Conservation (phyloP, 2,888 invertebrate species). For the Acronicta psi region DNA sequence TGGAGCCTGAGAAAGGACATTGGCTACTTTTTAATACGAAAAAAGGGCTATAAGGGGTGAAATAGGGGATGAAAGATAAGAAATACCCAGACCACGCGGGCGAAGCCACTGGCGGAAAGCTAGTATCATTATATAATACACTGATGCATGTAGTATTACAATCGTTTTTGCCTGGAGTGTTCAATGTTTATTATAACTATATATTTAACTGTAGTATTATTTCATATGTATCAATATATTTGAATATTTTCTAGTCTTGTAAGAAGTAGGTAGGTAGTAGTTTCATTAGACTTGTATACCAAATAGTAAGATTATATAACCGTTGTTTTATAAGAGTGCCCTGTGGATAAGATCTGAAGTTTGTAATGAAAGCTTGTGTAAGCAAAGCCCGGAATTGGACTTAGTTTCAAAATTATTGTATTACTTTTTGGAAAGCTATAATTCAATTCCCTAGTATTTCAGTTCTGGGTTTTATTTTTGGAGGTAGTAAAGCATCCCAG, state of each 20-base stretch:
- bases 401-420: too few species aligned
- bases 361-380: conserved; percentile 4
- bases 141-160: conserved; percentile 53
- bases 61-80: too few species aligned
- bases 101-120: too few species aligned
- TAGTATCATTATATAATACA: conserved; percentile 37
- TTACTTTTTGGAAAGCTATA: too few species aligned
- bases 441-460: too few species aligned
- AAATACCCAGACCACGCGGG: too few species aligned
- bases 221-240: conserved; percentile 38
- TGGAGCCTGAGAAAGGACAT: too few species aligned
- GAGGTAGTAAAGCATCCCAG: too few species aligned
- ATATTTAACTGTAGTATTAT: conserved; percentile 37
- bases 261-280: conserved; percentile 44
- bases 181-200: conserved; percentile 62
- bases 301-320: conserved; percentile 35
- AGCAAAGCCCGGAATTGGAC: conserved; percentile 4
- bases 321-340: conserved; percentile 23
- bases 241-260: conserved; percentile 42
- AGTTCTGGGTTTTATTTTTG: too few species aligned
- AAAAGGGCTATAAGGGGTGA: too few species aligned
- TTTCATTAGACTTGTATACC: conserved; percentile 49
- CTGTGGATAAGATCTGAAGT: conserved; percentile 22
- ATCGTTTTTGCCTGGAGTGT: conserved; percentile 70
- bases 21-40: too few species aligned